phyloP scores from a whole-genome alignment of 1,140 invertebrate species.

The Drosophila rhopaloa region DNA sequence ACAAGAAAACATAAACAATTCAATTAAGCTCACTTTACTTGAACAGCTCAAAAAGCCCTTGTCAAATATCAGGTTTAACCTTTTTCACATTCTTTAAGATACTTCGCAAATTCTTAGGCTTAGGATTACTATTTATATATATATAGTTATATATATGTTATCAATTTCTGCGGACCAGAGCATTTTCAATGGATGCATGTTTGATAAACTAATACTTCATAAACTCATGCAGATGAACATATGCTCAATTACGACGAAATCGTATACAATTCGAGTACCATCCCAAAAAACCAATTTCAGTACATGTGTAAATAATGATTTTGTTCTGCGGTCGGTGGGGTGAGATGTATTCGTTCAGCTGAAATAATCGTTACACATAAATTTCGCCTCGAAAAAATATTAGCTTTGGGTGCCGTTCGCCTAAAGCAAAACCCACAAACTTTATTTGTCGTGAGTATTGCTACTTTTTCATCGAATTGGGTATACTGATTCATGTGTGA shows the following conservation, averaged over 20 bases:
- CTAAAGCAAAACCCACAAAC: slow-evolving; percentile 14
- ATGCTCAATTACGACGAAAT: slow-evolving; percentile 15
- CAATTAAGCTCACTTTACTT: too few relatives aligned
- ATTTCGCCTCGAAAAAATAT: slow-evolving; percentile 52
- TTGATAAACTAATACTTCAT: too few relatives aligned
- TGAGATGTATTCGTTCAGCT: slow-evolving; percentile 49
- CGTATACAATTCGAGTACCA: slow-evolving; percentile 8
- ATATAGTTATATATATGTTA: too few relatives aligned
- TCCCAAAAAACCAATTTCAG: slow-evolving; percentile 18
- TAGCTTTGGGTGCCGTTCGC: slow-evolving; percentile 34
- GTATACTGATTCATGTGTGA: not conserved
- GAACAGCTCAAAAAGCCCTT: too few relatives aligned
- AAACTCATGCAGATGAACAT: not conserved
- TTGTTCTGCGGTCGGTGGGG: slow-evolving; percentile 16
- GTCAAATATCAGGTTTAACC: too few relatives aligned
- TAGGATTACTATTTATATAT: too few relatives aligned
- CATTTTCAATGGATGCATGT: too few relatives aligned
- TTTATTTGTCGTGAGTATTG: slow-evolving; percentile 25
- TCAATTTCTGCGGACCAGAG: too few relatives aligned
- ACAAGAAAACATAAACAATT: too few relatives aligned
- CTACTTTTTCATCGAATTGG: not conserved
- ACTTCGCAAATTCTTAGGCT: too few relatives aligned
- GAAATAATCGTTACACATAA: slow-evolving; percentile 78
- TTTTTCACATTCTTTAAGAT: too few relatives aligned
- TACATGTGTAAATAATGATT: slow-evolving; percentile 71